Evolutionary conservation across 2,888 invertebrate species (phyloP).

Genomic region (Ariolimax columbianus): DNA sequence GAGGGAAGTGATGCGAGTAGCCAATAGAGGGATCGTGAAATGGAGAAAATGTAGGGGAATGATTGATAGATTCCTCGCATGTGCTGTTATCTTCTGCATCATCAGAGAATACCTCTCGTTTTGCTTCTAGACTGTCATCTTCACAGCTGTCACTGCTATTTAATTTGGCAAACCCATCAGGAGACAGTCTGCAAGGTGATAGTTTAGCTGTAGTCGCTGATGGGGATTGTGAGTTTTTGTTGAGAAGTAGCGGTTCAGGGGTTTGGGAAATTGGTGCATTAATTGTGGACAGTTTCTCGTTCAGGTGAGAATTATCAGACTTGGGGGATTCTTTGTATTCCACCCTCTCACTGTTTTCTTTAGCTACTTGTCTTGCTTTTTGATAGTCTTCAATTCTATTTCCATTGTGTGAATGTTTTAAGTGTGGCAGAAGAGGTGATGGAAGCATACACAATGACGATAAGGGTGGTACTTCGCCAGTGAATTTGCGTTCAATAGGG

Average conservation of each 20-base stretch:
- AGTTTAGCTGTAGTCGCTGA: not conserved
- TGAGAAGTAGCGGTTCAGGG: not conserved
- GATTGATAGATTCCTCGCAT: not conserved
- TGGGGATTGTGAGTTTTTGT: not conserved
- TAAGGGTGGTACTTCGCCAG: not conserved
- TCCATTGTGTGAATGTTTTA: not conserved
- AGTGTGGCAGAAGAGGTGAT: not conserved
- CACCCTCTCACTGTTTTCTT: not conserved
- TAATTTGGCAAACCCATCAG: not conserved
- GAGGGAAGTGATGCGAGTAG: conserved; percentile 38
- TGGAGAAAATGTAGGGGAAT: conserved; percentile 25
- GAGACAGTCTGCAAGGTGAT: not conserved
- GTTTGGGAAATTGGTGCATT: not conserved
- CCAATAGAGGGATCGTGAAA: conserved; percentile 45
- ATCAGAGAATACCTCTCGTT: conserved; percentile 46
- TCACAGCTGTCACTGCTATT: conserved; percentile 1
- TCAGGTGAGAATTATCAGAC: not conserved
- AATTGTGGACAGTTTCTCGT: not conserved
- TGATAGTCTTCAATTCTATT: not conserved
- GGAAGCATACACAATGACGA: not conserved
- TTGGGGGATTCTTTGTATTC: not conserved
- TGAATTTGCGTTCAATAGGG: not conserved
- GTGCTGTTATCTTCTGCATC: conserved; percentile 43
- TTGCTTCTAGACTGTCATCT: conserved; percentile 29
- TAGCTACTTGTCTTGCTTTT: not conserved